Evolutionary conservation across 2,797 vertebrate species (phyloP).

Genomic region (Rhynchonycteris naso): DNA sequence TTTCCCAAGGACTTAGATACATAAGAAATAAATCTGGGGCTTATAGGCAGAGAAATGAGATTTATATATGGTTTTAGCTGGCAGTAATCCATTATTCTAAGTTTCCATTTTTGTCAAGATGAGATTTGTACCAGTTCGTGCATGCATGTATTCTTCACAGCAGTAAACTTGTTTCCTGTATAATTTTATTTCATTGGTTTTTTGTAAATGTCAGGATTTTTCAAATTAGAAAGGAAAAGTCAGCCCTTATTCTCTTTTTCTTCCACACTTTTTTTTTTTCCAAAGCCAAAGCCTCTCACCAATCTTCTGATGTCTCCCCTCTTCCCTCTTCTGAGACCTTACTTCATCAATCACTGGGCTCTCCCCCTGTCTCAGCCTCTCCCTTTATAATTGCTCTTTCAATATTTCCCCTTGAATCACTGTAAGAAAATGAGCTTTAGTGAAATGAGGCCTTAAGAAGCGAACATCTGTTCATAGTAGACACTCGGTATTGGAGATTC

Average conservation of each 20-base stretch:
- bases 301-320: neutral
- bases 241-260: neutral
- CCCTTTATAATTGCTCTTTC: slow-evolving; percentile 41
- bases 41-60: neutral
- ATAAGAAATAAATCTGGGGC: slow-evolving; percentile 55
- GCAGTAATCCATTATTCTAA: slow-evolving; percentile 36
- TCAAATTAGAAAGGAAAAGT: slow-evolving; percentile 28
- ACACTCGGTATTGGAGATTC: neutral
- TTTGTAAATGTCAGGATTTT: slow-evolving; percentile 7
- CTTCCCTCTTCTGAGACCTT: neutral
- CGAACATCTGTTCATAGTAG: slow-evolving; percentile 41
- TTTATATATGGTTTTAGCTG: slow-evolving; percentile 13
- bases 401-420: neutral
- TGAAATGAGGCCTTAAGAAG: slow-evolving; percentile 18
- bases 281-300: neutral
- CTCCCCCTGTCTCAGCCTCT: neutral
- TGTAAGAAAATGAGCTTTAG: slow-evolving; percentile 52
- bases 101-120: slow-evolving; percentile 34
- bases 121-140: neutral
- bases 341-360: neutral
- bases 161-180: neutral
- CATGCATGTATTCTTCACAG: neutral
- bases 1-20: slow-evolving; percentile 56
- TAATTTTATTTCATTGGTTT: neutral
- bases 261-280: neutral